Conservation (phyloP, 2,888 invertebrate species). For the Trachelus troglodyta region DNA sequence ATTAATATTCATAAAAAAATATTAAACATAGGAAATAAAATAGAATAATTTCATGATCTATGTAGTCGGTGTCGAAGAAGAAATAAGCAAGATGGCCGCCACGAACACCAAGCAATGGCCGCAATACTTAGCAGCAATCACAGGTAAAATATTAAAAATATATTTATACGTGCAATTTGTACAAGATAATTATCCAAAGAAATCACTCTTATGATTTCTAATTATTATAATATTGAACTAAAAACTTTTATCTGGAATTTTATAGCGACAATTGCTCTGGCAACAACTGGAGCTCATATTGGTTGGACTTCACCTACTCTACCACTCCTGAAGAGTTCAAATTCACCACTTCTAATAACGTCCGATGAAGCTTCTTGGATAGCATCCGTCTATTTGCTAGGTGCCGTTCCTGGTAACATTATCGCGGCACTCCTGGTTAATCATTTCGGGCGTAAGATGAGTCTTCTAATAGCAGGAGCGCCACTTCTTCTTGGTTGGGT, state of each 20-base stretch:
- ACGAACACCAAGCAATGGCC: constrained; percentile 56
- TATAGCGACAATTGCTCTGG: constrained; percentile 57
- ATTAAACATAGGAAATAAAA: background rate
- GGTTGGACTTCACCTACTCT: constrained; percentile 64
- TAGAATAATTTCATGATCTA: background rate
- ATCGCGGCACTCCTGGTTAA: constrained; percentile 71
- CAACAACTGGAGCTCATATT: constrained; percentile 58
- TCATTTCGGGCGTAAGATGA: constrained; percentile 70
- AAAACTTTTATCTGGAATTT: background rate
- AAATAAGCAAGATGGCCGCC: background rate
- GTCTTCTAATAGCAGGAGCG: constrained; percentile 69
- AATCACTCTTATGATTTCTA: background rate
- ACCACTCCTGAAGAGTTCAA: constrained; percentile 52
- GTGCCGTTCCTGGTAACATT: constrained; percentile 71
- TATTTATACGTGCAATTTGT: background rate
- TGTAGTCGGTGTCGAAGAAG: background rate
- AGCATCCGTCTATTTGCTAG: constrained; percentile 72
- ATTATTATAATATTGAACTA: background rate
- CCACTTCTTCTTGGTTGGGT: constrained; percentile 73
- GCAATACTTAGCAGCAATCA: constrained; percentile 60
- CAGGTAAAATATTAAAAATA: constrained; percentile 44
- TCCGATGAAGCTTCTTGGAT: constrained; percentile 63
- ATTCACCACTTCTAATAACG: constrained; percentile 54
- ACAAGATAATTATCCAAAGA: background rate
- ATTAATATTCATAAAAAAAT: background rate